Evolutionary conservation across 2,797 vertebrate genomes (phyloP), one percentile per base, ranked within the genome.

Genomic region (Arnoldichthys spilopterus): DNA sequence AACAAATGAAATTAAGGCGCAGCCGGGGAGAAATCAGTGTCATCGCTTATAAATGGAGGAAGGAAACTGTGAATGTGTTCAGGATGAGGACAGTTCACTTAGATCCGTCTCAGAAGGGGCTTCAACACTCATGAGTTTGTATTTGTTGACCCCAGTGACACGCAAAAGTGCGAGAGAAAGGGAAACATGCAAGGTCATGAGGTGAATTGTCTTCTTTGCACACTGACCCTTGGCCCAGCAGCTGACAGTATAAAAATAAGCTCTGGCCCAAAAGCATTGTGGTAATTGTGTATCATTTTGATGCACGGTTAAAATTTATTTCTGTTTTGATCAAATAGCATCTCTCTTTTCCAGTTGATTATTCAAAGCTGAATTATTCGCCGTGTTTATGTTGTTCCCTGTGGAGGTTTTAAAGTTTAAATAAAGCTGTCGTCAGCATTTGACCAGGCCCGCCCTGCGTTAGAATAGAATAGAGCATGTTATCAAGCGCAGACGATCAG

Each of bases 1-100:
- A 69, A 64, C 74, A 85, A 86, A 86, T 84, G 37, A 47, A 61
- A 78, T 86, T 83, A 78, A 43, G 53, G 53, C 9, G 16, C 71
- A 77, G 53, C 67, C 45, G 64, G 49, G 59, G 77, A 78, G 66
- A 71, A 74, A 82, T 83, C 76, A 86, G 72, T 74, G 76, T 79
- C 74, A 80, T 61, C 67, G 26, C 24, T 51, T 70, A 63, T 45
- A 64, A 59, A 77, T 68, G 32, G 67, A 75, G 69, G 34, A 72
- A 75, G 82, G 79, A 85, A 82, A 77, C 59, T 18, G 76, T 18
- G 66, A 74, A 80, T 74, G 67, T 84, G 63, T 63, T 76, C 47
- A 54, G 78, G 78, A 76, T 64, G 45, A 72, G 75, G 66, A 72
- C 62, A 71, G 66, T 28, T 79, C 54, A 69, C 67, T 64, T 69